A percentile compares a stretch with the other conserved stretches of the same genome.
Evolutionary conservation across 2,113 vertebrate genomes (phyloP).

Genomic region (Anoura caudifer): DNA sequence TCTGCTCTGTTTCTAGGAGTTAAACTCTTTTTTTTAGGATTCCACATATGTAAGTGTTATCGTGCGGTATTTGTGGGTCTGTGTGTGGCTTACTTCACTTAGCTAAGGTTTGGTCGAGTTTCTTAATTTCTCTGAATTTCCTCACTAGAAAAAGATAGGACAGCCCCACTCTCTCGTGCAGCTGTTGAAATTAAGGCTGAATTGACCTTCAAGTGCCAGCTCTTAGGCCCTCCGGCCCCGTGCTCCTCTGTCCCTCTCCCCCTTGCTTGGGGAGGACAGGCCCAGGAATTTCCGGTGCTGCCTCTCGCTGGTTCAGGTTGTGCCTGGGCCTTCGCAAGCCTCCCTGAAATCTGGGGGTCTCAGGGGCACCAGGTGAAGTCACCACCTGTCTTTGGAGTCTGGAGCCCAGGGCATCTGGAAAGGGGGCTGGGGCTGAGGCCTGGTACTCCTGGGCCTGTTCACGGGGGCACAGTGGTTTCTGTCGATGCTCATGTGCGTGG

Average conservation of each 20-base stretch:
- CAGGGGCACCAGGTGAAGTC: background rate
- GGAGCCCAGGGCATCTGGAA: background rate
- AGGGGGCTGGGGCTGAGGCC: background rate
- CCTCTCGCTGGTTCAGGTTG: background rate
- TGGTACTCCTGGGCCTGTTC: background rate
- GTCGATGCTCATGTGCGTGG: background rate
- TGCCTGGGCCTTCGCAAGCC: background rate
- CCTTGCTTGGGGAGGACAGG: background rate
- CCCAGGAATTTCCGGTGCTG: background rate
- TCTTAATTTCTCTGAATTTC: background rate
- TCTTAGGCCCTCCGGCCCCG: background rate
- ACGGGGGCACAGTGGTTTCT: background rate
- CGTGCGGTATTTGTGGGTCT: background rate
- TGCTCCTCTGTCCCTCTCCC: fast-evolving
- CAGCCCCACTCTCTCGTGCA: fast-evolving
- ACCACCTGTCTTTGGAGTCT: background rate
- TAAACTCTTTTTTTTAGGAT: background rate
- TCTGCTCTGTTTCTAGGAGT: background rate
- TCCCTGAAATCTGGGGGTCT: background rate
- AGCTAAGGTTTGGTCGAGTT: background rate
- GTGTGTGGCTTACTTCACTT: background rate
- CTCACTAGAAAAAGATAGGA: background rate
- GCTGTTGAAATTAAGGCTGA: background rate
- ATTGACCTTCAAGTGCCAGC: fast-evolving
- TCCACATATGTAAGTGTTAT: background rate